These are phyloP conservation scores for Drosophila robusta DNA, from an alignment of 2,888 invertebrate genomes.

Conservation along the genomic window DNA sequence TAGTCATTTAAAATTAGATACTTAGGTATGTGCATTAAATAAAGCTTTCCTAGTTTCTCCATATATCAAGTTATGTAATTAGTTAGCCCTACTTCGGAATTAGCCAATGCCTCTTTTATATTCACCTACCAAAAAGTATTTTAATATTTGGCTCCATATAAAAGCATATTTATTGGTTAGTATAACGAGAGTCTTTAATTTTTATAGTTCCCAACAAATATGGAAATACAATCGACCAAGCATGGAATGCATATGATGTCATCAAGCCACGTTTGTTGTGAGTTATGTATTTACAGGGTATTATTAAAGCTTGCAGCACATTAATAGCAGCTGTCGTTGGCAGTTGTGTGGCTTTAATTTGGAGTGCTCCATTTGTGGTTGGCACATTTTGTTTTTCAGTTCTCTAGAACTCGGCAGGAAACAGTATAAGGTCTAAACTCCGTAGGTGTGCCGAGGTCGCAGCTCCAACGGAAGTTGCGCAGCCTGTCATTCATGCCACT, in stretches of 20 bases:
- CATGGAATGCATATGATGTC: neutral
- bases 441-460: neutral
- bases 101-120: no score
- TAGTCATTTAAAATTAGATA: no score
- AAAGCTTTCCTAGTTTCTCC: neutral
- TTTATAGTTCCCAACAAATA: neutral
- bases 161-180: neutral
- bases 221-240: neutral
- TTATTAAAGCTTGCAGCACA: conserved; percentile 40
- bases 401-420: no score
- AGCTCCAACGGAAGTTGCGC: neutral
- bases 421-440: neutral
- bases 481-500: neutral
- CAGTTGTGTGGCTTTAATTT: conserved; percentile 31
- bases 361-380: conserved; percentile 11
- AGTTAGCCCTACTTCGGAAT: neutral
- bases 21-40: no score
- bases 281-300: conserved; percentile 15
- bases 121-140: neutral
- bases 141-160: neutral
- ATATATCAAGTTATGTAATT: no score
- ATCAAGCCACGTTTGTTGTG: neutral
- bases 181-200: neutral
- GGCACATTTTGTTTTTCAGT: conserved; percentile 1
- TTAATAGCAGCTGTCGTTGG: conserved; percentile 59